These are phyloP conservation scores for Bombus picipes DNA, from an alignment of 1,140 invertebrate genomes.

Conservation along the genomic window DNA sequence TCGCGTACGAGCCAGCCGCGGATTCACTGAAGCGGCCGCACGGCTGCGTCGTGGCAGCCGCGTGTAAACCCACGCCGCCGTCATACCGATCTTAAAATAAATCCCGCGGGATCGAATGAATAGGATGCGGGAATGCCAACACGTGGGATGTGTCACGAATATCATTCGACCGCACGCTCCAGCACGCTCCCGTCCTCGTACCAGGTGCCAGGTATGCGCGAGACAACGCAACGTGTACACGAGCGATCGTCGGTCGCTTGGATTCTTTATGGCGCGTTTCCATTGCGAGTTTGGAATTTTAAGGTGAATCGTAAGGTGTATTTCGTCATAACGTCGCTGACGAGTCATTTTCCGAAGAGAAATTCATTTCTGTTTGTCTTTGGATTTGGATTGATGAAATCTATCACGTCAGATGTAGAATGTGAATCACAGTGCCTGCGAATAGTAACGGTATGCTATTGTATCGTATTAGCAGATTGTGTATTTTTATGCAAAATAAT, in stretches of 20 bases:
- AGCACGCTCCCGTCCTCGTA: neutral
- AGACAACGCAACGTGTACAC: neutral
- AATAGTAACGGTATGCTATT: no score
- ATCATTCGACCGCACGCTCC: slow-evolving; percentile 48
- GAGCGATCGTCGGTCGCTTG: neutral
- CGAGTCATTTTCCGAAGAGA: no score
- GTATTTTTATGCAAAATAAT: no score
- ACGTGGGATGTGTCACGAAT: slow-evolving; percentile 77
- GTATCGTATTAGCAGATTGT: no score
- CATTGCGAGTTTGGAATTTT: neutral
- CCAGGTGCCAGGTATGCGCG: slow-evolving; percentile 8
- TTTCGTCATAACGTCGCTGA: no score
- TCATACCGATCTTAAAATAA: slow-evolving; percentile 79
- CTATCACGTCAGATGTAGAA: no score
- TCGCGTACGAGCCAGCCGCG: slow-evolving; percentile 49
- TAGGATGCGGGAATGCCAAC: slow-evolving; percentile 74
- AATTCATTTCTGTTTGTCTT: no score
- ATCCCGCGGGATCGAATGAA: slow-evolving; percentile 75
- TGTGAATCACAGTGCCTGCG: no score
- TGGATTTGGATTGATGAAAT: no score
- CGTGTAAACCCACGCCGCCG: slow-evolving; percentile 70
- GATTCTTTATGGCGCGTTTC: no score
- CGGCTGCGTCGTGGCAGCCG: slow-evolving; percentile 38
- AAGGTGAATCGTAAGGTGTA: neutral
- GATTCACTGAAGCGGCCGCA: slow-evolving; percentile 52